Evolutionary conservation across 2,888 invertebrate genomes (phyloP), one percentile per base, ranked within the genome.

Genomic region (Drosophila phalerata): DNA sequence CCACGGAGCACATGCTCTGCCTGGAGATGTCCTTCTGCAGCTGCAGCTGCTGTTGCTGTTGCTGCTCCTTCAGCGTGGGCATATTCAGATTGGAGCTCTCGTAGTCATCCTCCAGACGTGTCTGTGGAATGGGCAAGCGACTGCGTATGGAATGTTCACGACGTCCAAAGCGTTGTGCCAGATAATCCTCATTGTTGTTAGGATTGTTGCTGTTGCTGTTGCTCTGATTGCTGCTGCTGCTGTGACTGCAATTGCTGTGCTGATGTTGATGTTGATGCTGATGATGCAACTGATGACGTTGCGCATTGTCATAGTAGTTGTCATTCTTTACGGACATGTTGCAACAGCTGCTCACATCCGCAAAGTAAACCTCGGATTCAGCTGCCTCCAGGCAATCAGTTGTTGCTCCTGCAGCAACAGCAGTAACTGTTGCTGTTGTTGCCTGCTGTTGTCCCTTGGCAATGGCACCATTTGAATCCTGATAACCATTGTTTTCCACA

Each of bases 361-460:
- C 97, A 86, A 97, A 97, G 90, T 97, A 97, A 0, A 97, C 95
- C 90, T 97, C 97, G 0, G 96, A 96, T 88, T 97, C 97, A 0
- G 96, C 94, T 19, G 95, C 94, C 86, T 95, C 95, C 53, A 77
- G 40, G 19, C 65, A 58, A 17, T 92, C 82, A 22, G 5, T 19
- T 5, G 34, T n/a, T 34, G 17, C 19, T 19, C 5, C 42, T 5
- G 48, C 73, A 5, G 32, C 67, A 5, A 22, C 56, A 15, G 52
- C 45, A 10, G 10, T 17, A 11, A 10, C 53, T 9, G 60, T 34
- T 15, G n/a, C 69, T 4, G 48, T 30, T 9, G 30, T 11, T 2
- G 37, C 15, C 11, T 17, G 5, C n/a, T 52, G 42, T 47, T 81
- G 82, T 34, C 71, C 81, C 57, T 87, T 85, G 47, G 85, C 79